Evolutionary conservation across 2,113 vertebrate species (phyloP), one percentile per base, ranked within the genome.

Genomic region (Gulo gulo): DNA sequence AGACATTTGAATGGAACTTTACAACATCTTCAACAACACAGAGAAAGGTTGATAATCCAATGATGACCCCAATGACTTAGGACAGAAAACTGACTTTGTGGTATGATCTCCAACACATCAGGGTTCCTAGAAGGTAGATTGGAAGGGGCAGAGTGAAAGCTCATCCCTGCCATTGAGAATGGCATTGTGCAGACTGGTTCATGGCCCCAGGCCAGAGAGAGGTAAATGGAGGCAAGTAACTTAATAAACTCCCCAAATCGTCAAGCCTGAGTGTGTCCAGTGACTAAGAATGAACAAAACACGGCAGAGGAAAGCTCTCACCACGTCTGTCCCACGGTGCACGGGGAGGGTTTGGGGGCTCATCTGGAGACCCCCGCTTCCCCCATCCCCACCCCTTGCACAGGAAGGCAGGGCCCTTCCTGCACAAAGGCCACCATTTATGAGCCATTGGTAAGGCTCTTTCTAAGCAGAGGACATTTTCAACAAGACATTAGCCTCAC

Each of bases 241-340:
- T 74, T 4, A 39, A 18, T 42, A 31, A n/a, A 65, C n/a, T 24
- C 52, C 47, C 2, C 5, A 50, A 31, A 29, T 0, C 59, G 7
- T 55, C 23, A 11, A 85, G 36, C 23, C 81, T 4, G 7, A 31
- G 26, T 4, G n/a, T 16, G 8, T 4, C 45, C 76, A 9, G 18
- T 12, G 78, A 57, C 67, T n/a, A 34, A 45, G 69, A n/a, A 24
- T 12, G 2, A 52, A 18, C 1, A 23, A 31, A 8, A 88, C 11
- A 0, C 50, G 15, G 8, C 36, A 1, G 4, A 65, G 29, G 65
- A 26, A 29, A 78, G 34, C 9, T 42, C 9, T 26, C 29, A 2
- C 6, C 0, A 2, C 5, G 0, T 23, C 29, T 24, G 63, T 20
- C 65, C 65, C 29, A 21, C 0, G 9, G 14, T 0, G 1, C 45